Evolutionary conservation across 2,797 vertebrate species (phyloP).

Genomic region (Microcaecilia unicolor): DNA sequence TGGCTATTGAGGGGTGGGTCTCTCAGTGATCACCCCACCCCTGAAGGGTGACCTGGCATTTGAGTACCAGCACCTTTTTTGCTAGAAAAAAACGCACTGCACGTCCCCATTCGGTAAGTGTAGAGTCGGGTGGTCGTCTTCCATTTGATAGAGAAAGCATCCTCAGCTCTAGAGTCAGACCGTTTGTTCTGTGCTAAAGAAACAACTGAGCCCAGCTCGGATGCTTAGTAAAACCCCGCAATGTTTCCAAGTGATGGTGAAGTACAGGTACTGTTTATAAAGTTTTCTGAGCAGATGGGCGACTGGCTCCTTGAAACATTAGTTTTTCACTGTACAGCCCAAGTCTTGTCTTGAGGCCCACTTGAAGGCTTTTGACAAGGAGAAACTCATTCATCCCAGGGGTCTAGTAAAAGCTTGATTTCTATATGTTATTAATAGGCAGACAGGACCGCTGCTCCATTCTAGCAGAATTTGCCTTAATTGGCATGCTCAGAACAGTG

Average conservation of each 20-base stretch:
- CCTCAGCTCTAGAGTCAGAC: no score
- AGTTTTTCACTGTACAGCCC: slow-evolving; percentile 43
- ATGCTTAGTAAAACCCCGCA: not conserved
- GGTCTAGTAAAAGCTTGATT: slow-evolving; percentile 47
- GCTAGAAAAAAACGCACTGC: no score
- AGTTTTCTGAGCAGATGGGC: slow-evolving; percentile 41
- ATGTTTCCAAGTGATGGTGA: no score
- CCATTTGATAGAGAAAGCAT: no score
- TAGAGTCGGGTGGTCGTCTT: slow-evolving; percentile 17
- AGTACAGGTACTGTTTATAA: no score
- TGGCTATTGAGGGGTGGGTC: no score
- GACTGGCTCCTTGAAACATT: slow-evolving; percentile 38
- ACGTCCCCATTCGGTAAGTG: slow-evolving; percentile 26
- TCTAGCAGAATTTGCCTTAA: slow-evolving; percentile 31
- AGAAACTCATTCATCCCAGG: slow-evolving; percentile 27
- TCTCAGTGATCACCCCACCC: no score
- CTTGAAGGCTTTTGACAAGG: no score
- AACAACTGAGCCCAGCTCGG: slow-evolving; percentile 41
- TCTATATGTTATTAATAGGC: slow-evolving; percentile 34
- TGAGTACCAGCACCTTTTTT: no score
- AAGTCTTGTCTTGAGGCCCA: slow-evolving; percentile 40
- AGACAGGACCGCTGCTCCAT: slow-evolving; percentile 39
- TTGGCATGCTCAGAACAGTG: slow-evolving; percentile 14
- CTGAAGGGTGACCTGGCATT: no score
- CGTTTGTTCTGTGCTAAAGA: slow-evolving; percentile 27